Evolutionary conservation across 1,140 invertebrate species (phyloP), one percentile per base, ranked within the genome.

Genomic region (Drosophila murphyi): DNA sequence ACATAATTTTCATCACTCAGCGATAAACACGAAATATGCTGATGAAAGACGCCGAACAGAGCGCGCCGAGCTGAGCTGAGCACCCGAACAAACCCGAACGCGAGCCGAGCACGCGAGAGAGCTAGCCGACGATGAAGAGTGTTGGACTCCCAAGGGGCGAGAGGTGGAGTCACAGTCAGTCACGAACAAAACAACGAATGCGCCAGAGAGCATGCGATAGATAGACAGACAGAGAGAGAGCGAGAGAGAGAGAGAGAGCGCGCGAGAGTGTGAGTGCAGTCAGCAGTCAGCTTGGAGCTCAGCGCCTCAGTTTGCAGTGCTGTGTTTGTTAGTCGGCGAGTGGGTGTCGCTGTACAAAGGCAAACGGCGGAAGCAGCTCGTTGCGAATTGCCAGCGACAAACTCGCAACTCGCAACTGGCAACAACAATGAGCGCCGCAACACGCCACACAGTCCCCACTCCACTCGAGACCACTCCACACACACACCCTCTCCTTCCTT

Each of bases 1-100:
- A 85, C 85, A 89, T 89, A 89, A 89, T 89, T 89, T 89, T 89
- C 85, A 89, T 89, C 85, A 89, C 85, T 89, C 85, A 85, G 75
- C 75, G 71, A 73, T 73, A 73, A 77, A 74, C 57, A 77, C 70
- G 80, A 89, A 89, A 89, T 89, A 81, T 89, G 85, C 78, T 89
- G 85, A 89, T 89, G 85, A 89, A 89, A 89, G 85, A 89, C 74
- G 64, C 85, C 77, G 80, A 88, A 85, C 85, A 88, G 80, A 57
- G 56, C 43, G 56, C 43, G n/a, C 12, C 52, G 51, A 41, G 56
- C 37, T 52, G 37, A 8, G 56, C 52, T 28, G 31, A 57, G 35
- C 52, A 70, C 65, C 61, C 77, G 63, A 69, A 55, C 54, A n/a
- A 56, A 45, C 5, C 52, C 55, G 45, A 79, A 52, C 47, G 37